phyloP scores from a whole-genome alignment of 2,797 vertebrate species.

The Lagocephalus sceleratus region DNA sequence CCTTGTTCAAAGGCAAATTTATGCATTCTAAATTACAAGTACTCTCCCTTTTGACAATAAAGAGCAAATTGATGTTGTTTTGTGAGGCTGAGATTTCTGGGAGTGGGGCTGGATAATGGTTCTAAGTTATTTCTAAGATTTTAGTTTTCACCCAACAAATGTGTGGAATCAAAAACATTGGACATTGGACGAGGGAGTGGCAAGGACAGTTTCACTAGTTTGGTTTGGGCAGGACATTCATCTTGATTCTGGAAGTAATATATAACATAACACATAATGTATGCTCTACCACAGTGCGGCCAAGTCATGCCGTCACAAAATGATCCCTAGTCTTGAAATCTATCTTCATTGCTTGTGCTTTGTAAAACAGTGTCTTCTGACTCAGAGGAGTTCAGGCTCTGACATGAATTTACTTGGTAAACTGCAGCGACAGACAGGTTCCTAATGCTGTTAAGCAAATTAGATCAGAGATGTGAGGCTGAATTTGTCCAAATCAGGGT shows the following conservation, averaged over 20 bases:
- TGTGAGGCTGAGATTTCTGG: conserved; percentile 12
- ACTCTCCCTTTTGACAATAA: conserved; percentile 50
- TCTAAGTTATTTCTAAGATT: background rate
- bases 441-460: conserved; percentile 78
- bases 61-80: conserved; percentile 25
- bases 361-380: conserved; percentile 42
- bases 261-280: no score
- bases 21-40: conserved; percentile 34
- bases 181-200: no score
- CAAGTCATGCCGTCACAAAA: background rate
- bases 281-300: no score
- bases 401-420: conserved; percentile 62
- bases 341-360: conserved; percentile 20
- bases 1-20: conserved; percentile 32
- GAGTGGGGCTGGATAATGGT: conserved; percentile 1
- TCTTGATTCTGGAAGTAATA: no score
- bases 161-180: no score
- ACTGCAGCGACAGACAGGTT: conserved; percentile 68
- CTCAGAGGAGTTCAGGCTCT: conserved; percentile 55
- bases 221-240: no score
- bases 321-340: conserved; percentile 9
- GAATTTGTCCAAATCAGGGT: conserved; percentile 67
- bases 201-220: no score
- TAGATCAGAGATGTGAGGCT: conserved; percentile 70
- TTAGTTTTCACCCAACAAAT: background rate